Conservation (phyloP, 2,888 invertebrate species). For the Epirrita christyi region DNA sequence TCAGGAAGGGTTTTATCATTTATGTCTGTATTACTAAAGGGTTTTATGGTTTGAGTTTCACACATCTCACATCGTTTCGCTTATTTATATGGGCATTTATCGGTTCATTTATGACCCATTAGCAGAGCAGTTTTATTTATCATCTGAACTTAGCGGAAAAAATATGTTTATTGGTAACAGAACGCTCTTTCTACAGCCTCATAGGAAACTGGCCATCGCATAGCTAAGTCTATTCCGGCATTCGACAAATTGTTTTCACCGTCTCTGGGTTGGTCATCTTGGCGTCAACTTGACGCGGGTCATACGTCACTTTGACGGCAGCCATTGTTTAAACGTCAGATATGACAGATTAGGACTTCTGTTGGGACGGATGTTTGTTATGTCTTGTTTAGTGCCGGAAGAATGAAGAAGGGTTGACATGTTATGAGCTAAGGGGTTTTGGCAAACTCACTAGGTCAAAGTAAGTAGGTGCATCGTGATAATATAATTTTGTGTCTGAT, state of each 20-base stretch:
- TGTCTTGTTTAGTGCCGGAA: constrained; percentile 19
- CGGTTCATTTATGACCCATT: no score
- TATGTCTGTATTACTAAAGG: no score
- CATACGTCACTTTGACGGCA: constrained; percentile 31
- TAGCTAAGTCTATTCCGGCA: constrained; percentile 32
- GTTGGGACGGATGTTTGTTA: constrained; percentile 7
- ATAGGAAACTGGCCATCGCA: constrained; percentile 25
- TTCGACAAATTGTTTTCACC: constrained; percentile 39
- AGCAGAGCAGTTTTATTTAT: no score
- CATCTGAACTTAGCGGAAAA: no score
- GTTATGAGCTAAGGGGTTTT: not conserved
- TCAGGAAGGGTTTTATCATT: no score
- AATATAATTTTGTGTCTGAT: no score
- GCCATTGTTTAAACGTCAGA: constrained; percentile 34
- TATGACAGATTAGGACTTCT: constrained; percentile 34
- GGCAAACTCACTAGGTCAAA: no score
- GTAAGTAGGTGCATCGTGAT: no score
- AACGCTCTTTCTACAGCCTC: constrained; percentile 19
- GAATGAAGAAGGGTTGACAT: not conserved
- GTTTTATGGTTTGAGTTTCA: no score
- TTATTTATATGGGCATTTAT: no score
- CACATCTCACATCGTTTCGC: no score
- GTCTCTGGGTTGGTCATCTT: constrained; percentile 20
- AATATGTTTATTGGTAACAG: not conserved
- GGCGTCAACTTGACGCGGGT: constrained; percentile 38